phyloP scores from a whole-genome alignment of 2,797 vertebrate species.

The Notoglanidium macrostoma region DNA sequence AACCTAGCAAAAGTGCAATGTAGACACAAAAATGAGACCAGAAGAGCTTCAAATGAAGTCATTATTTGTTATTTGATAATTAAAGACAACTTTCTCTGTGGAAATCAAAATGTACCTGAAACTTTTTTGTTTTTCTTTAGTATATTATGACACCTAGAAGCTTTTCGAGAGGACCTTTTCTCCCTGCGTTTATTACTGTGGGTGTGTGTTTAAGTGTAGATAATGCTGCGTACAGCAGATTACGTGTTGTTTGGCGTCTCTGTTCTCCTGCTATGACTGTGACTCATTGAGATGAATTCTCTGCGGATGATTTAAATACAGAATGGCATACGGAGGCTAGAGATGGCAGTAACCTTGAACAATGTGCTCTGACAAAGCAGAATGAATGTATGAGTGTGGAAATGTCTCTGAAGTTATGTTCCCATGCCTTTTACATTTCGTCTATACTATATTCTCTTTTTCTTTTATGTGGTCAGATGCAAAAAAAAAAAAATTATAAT shows the following conservation, averaged over 20 bases:
- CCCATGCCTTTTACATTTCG: background rate
- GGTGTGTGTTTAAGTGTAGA: background rate
- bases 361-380: background rate
- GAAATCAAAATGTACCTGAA: background rate
- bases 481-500: background rate
- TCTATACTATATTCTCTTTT: background rate
- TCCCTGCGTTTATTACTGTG: background rate
- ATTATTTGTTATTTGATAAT: background rate
- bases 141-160: background rate
- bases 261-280: background rate
- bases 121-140: too few relatives aligned
- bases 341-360: slow-evolving; percentile 13
- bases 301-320: slow-evolving; percentile 11
- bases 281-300: background rate
- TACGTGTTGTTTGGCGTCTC: background rate
- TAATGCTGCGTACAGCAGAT: background rate
- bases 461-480: background rate
- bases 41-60: background rate
- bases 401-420: background rate
- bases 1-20: background rate
- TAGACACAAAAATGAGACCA: background rate
- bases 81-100: background rate
- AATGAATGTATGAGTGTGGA: too few relatives aligned
- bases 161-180: background rate
- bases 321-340: slow-evolving; percentile 1